Base-by-base conservation (phyloP, 2,888 invertebrate species). In the Megaustenia siamemsis region DNA sequence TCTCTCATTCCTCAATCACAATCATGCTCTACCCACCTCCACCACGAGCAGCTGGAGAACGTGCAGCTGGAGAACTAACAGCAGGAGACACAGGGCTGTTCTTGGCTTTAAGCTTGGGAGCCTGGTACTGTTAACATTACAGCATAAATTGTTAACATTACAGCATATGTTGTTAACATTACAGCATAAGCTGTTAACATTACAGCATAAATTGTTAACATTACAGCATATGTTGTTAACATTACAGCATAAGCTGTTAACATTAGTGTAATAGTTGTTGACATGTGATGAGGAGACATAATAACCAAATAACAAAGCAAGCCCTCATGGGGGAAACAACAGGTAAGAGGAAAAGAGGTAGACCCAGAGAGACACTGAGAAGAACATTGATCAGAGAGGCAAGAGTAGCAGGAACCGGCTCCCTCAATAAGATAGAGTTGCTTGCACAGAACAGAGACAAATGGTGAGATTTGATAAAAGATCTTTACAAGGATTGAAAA, bases 61-160 rank as follows among this genome's bases (percentile, higher is more conserved):
- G n/a, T 10, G 66, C 68, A 68, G 71, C 71, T 56, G 71, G 8
- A 60, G 66, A 35, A 45, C n/a, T 49, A 60, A 68, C 73, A 21
- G 69, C 43, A 18, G 53, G 21, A 8, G 77, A 66, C 10, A 69
- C 60, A 38, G 75, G 15, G 24, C 38, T 79, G 15, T 63, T 77
- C 69, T 86, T 85, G 28, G 38, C 66, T 60, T 89, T 89, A 24
- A 87, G 90, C 76, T 87, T 89, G 4, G 89, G 89, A 43, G 88
- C 86, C 73, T 89, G 89, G 80, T 90, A 90, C 90, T 90, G 84
- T n/a, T 86, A 89, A 66, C 77, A 85, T 86, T 69, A 71, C 60
- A 49, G 73, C 53, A 56, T 43, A 69, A 63, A 43, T 45, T 43
- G 2, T 12, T 21, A n/a, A n/a, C 15, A 21, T 24, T 43, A 45